phyloP scores from a whole-genome alignment of 2,888 invertebrate genomes.

The Troides helena region DNA sequence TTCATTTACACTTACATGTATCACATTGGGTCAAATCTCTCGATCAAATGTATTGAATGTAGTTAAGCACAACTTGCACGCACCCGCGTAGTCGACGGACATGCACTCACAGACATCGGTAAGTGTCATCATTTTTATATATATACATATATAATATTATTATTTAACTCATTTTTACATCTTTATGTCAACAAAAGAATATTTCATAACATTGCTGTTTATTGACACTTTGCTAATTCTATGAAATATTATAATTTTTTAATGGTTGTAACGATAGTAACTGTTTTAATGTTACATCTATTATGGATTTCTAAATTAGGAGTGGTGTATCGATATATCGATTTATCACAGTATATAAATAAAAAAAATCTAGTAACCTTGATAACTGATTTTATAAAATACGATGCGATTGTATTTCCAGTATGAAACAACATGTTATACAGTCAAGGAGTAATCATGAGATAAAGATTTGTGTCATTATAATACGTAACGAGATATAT shows the following conservation, averaged over 20 bases:
- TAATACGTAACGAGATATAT: neutral
- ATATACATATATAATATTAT: neutral
- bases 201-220: too few species aligned
- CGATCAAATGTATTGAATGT: conserved; percentile 10
- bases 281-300: too few species aligned
- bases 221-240: too few species aligned
- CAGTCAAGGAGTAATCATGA: neutral
- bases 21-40: conserved; percentile 24
- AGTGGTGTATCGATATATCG: too few species aligned
- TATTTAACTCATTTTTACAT: neutral
- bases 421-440: neutral
- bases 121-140: conserved; percentile 14
- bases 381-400: neutral
- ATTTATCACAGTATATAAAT: neutral
- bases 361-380: neutral
- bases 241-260: too few species aligned
- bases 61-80: conserved; percentile 29
- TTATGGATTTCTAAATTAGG: too few species aligned
- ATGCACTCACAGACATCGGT: conserved; percentile 11
- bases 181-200: neutral
- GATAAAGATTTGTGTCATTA: neutral
- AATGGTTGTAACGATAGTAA: too few species aligned
- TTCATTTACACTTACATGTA: conserved; percentile 43
- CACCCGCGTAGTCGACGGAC: conserved; percentile 33
- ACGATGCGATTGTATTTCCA: neutral